Evolutionary conservation across 2,797 vertebrate genomes (phyloP).

Genomic region (Sebastes trivittatus): DNA sequence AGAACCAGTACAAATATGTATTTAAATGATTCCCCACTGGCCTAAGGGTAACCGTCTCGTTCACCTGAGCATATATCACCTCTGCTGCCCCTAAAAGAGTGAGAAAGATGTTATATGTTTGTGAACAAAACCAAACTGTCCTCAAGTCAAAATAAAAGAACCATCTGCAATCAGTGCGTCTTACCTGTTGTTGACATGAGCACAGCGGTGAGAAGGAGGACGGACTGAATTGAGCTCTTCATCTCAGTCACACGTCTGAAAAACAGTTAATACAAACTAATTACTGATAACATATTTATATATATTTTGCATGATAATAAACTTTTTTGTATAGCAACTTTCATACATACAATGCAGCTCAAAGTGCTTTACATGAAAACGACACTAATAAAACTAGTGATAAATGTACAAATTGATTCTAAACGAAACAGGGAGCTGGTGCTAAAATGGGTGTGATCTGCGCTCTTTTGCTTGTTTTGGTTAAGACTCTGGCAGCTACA

Average conservation of each 20-base stretch:
- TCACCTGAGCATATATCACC: slow-evolving; percentile 50
- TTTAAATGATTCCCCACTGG: fast-evolving
- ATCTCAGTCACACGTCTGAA: slow-evolving; percentile 44
- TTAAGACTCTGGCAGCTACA: neutral
- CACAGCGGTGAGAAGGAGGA: slow-evolving; percentile 23
- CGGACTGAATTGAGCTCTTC: slow-evolving; percentile 5
- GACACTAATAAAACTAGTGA: neutral
- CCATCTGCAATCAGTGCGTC: neutral
- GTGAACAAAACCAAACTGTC: neutral
- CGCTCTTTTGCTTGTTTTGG: neutral
- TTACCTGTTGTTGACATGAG: slow-evolving; percentile 29
- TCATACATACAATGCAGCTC: neutral
- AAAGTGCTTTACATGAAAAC: neutral
- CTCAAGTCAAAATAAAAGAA: neutral
- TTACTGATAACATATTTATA: neutral
- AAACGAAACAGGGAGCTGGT: neutral
- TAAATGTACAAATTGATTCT: neutral
- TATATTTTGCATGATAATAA: neutral
- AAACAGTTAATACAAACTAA: neutral
- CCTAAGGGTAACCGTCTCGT: neutral
- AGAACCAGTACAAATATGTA: slow-evolving; percentile 9
- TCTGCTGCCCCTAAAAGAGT: slow-evolving; percentile 24
- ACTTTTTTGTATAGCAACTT: neutral
- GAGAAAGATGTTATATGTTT: neutral
- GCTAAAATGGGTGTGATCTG: neutral